Base-by-base conservation (phyloP, 1,140 invertebrate species). In the Chionoecetes opilio region DNA sequence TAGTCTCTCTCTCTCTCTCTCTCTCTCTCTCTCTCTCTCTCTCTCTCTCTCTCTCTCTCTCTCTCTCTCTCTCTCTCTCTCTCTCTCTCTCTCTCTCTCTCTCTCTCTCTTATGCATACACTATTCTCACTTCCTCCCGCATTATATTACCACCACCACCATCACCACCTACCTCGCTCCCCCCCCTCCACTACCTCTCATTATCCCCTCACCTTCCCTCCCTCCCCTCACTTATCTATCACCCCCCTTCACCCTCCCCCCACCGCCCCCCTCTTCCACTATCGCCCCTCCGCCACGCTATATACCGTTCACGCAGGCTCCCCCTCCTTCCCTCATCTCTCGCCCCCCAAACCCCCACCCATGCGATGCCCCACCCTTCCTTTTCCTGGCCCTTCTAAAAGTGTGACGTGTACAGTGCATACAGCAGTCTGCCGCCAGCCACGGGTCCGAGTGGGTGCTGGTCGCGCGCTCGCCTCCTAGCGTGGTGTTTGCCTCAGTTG, bases 311-410 rank as follows among this genome's bases (percentile, higher is more conserved):
- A 31, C 92, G 17, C 38, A 35, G 14, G 38, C 92, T 29, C 92
- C 92, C 46, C 17, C 87, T 21, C 29, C 41, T 29, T 82, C 34
- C 37, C 31, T 29, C 38, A 41, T 82, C 14, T 21, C 32, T 31
- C 37, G 21, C 41, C 85, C 92, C 32, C 85, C 35, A 6, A 17
- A 11, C 29, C 75, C 91, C 29, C 35, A 0, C 0, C 82, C 84
- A 3, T 1, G 31, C 17, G 8, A 21, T 3, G 84, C 84, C 82
- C 92, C 92, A 87, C 86, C 86, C 85, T 88, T 93, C 86, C 85
- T 93, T 29, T 93, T 86, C 92, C 82, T 82, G 92, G 92, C 92
- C 92, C 85, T 93, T 93, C 82, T 93, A 85, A 93, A 93, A 37
- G 82, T 37, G 37, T 92, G 92, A 93, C 92, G 92, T 93, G 92